phyloP scores from a whole-genome alignment of 2,797 vertebrate genomes.

The Rhinella marina region DNA sequence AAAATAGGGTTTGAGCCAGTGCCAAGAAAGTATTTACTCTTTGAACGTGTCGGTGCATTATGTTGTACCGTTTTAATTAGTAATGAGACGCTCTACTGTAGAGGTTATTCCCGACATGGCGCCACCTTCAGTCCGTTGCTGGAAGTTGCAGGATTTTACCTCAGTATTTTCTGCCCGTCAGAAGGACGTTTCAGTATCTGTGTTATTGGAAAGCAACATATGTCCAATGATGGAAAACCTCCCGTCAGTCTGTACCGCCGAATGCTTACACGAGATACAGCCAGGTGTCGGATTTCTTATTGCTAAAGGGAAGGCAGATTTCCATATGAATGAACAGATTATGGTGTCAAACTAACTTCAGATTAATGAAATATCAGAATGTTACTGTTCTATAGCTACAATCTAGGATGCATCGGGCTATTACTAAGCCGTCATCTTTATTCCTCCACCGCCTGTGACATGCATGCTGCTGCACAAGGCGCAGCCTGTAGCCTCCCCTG shows the following conservation, averaged over 20 bases:
- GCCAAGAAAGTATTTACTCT: constrained; percentile 20
- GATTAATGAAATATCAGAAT: too few species aligned
- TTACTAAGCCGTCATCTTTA: too few species aligned
- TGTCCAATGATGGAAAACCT: not conserved
- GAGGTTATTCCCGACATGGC: not conserved
- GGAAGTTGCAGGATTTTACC: too few species aligned
- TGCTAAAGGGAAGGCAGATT: not conserved
- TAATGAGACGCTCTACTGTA: constrained; percentile 8
- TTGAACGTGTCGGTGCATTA: not conserved
- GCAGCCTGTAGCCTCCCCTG: too few species aligned
- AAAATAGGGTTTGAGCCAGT: not conserved
- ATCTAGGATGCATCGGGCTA: too few species aligned
- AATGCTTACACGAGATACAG: not conserved
- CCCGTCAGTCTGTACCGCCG: not conserved
- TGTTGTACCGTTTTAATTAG: constrained; percentile 27
- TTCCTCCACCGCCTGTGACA: too few species aligned
- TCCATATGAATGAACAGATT: not conserved
- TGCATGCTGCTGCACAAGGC: too few species aligned
- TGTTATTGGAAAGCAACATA: not conserved
- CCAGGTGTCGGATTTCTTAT: not conserved
- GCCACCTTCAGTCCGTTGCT: not conserved
- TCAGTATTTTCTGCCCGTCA: not conserved
- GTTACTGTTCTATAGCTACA: too few species aligned
- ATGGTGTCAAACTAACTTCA: not conserved
- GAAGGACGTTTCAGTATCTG: not conserved